Evolutionary conservation across 1,140 invertebrate species (phyloP), one percentile per base, ranked within the genome.

Genomic region (Heliconius nattereri): DNA sequence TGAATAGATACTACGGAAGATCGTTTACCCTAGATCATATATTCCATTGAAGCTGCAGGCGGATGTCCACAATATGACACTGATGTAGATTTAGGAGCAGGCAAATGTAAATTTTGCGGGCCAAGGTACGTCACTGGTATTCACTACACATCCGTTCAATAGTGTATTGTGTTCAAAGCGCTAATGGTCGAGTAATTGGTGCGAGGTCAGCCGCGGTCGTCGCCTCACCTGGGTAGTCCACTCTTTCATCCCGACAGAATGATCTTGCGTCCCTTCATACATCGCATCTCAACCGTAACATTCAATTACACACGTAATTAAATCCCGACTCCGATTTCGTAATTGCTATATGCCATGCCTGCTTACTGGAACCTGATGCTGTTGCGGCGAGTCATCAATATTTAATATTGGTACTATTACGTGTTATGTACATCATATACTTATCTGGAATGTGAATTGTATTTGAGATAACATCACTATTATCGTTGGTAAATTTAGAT

Each of bases 71-170:
- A 66, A 23, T 76, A 71, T 70, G 66, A 71, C 76, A 77, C 54
- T 77, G 76, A 77, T 72, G 82, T 66, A 85, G 84, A 84, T 88
- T 87, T 90, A 90, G 87, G 89, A 89, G 86, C 85, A 92, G 91
- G 91, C 91, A 92, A 93, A 93, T 90, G 92, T 87, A 92, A 93
- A 92, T 93, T 86, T 85, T 87, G 87, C 83, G 84, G 84, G 82
- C 83, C 81, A 84, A 85, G 87, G 86, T 82, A 86, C 82, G 78
- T 79, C 76, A 54, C 76, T 37, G 77, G 70, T 70, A 73, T 78
- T 75, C 73, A 85, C 76, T 89, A 90, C 87, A 92, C 90, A 92
- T 93, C 88, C 88, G 87, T 81, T 88, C 89, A 91, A 90, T 90
- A 85, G 86, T 82, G 87, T 85, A 92, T 92, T 93, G 90, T 92